phyloP scores from a whole-genome alignment of 2,888 invertebrate genomes.

The Erynnis tages region DNA sequence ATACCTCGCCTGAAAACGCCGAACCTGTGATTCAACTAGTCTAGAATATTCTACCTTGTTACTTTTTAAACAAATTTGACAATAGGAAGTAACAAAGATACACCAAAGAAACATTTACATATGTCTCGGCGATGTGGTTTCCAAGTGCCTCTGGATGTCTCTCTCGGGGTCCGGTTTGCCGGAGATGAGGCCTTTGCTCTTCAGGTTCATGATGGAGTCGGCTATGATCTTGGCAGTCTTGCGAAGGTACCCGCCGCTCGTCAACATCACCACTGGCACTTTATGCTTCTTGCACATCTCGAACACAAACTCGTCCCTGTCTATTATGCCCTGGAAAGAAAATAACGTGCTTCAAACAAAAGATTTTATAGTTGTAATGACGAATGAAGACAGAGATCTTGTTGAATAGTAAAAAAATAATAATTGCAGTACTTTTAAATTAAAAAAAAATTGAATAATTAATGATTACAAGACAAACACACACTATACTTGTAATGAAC shows the following conservation, averaged over 20 bases:
- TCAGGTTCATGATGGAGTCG: slow-evolving; percentile 90
- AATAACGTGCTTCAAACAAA: too few species aligned
- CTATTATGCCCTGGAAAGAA: slow-evolving; percentile 91
- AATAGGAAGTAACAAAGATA: not conserved
- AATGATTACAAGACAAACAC: too few species aligned
- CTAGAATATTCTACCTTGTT: too few species aligned
- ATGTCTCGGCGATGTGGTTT: slow-evolving; percentile 4
- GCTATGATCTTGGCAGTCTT: slow-evolving; percentile 91
- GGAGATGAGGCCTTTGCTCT: slow-evolving; percentile 79
- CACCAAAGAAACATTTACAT: not conserved
- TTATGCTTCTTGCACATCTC: slow-evolving; percentile 81
- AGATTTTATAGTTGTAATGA: too few species aligned
- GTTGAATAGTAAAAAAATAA: too few species aligned
- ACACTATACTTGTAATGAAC: too few species aligned
- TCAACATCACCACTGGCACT: slow-evolving; percentile 92
- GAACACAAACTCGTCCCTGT: slow-evolving; percentile 92
- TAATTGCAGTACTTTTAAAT: too few species aligned
- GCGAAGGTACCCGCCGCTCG: slow-evolving; percentile 92
- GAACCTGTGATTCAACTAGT: too few species aligned
- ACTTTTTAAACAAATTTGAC: too few species aligned
- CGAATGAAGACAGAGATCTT: too few species aligned
- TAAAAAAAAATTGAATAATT: too few species aligned
- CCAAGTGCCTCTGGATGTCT: not conserved
- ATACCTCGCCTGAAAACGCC: too few species aligned
- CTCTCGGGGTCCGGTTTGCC: not conserved